phyloP scores from a whole-genome alignment of 2,888 invertebrate genomes.

The Ischnura elegans region DNA sequence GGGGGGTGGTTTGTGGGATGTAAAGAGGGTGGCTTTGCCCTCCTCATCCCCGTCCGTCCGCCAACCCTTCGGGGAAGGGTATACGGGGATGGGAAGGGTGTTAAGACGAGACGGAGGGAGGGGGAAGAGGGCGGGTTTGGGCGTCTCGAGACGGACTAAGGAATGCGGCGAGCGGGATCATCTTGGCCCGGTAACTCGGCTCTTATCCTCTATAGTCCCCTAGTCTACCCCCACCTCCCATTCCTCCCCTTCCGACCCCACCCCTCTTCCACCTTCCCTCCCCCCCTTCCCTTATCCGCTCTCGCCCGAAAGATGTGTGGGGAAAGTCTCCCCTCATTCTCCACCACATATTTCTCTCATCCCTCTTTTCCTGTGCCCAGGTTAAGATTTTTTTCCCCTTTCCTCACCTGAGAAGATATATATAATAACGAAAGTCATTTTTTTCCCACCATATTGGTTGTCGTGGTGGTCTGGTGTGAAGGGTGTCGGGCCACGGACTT shows the following conservation, averaged over 20 bases:
- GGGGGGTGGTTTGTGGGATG: neutral
- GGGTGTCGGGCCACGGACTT: too few relatives aligned
- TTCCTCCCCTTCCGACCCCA: neutral
- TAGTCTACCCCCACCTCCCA: neutral
- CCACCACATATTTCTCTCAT: constrained; percentile 29
- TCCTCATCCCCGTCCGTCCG: neutral
- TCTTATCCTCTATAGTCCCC: neutral
- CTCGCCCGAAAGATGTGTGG: neutral
- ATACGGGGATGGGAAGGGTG: neutral
- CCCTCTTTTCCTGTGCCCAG: constrained; percentile 2
- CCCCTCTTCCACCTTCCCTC: neutral
- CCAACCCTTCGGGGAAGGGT: constrained; percentile 24
- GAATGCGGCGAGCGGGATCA: constrained; percentile 60
- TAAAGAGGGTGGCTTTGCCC: neutral
- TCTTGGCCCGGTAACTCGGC: neutral
- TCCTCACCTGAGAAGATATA: too few relatives aligned
- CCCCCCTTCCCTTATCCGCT: neutral
- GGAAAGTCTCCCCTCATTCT: neutral
- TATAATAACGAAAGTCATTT: neutral
- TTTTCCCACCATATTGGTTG: neutral
- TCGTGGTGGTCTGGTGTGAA: too few relatives aligned
- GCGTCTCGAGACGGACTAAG: constrained; percentile 10
- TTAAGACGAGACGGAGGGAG: neutral
- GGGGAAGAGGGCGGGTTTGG: neutral
- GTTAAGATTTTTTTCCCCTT: neutral